Evolutionary conservation across 2,797 vertebrate species (phyloP), one percentile per base, ranked within the genome.

Genomic region (Vespertilio murinus): DNA sequence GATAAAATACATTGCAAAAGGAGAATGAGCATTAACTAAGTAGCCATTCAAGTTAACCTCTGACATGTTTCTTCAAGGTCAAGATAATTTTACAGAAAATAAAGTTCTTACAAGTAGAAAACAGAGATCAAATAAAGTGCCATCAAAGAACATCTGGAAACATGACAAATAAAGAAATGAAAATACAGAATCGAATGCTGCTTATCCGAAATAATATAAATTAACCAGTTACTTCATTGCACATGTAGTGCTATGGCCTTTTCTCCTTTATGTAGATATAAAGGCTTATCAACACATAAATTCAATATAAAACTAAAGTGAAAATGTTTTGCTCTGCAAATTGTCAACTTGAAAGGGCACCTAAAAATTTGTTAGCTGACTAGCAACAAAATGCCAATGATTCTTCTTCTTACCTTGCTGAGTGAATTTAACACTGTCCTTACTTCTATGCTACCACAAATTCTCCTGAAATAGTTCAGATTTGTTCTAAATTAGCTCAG

Each of bases 81-180:
- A 8, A 91, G 83, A 89, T 20, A 82, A 74, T 73, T 90, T 75
- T 69, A 77, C 5, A 83, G 61, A 93, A 93, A 88, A 90, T 35
- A 85, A 90, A 86, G 22, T 73, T 91, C 23, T 67, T 40, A 64
- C 2, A 42, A 49, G 28, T 40, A 93, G 7, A 94, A 94, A 92
- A 87, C 0, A 93, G 25, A 79, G 33, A 22, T 95, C 91, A 70
- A 12, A 52, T 28, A 90, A 96, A 91, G 25, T 65, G 9, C 30
- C 42, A 71, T 35, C 56, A 42, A 89, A 89, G 6, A 93, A 67
- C 25, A 91, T 35, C 35, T 86, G 56, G 23, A 75, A 85, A 88
- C 18, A 78, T 54, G 49, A 93, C 65, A 87, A 80, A 92, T 42
- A 89, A 88, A n/a, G 42, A 85, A 90, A 93, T 42, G 40, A 78